Base-by-base conservation (phyloP, 2,113 vertebrate genomes). In the Lanius ludovicianus region DNA sequence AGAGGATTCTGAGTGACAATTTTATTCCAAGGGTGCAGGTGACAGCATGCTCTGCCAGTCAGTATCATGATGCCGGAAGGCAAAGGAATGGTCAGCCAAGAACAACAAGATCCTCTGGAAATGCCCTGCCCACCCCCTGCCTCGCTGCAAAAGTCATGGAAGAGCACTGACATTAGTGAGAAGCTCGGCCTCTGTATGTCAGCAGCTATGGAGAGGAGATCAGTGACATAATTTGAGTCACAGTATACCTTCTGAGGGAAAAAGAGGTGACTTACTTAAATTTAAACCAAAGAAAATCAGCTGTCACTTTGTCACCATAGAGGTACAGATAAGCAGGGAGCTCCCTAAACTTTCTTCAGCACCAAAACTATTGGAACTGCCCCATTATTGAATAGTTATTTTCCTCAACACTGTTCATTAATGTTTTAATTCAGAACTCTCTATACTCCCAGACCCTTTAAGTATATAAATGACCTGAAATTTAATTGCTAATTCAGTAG, bases 211-310 rank as follows among this genome's bases (percentile, higher is more conserved):
- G 57, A 35, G 39, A 59, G 10, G 31, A 65, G 25, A 46, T 23
- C 0, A 0, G 11, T 28, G 15, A 30, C 22, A 20, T 5, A 9
- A 5, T 63, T 84, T 6, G 3, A 35, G 19, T 71, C 21, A 24
- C 39, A 78, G 52, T 23, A 59, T 2, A 71, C 9, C 14, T 78
- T 46, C 21, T 35, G 16, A 33, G 33, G 25, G 9, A 57, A 67
- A 67, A 87, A 30, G 17, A 65, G 21, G 11, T 10, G 13, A 30
- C 23, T 60, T 41, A 23, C 5, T 65, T 59, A 44, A 46, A 70
- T 31, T 65, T 60, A 65, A 93, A 63, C 17, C 3, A 8, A 59
- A 56, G 71, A 46, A 42, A 46, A 2, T 35, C 31, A 74, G 21
- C 59, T 49, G 19, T 37, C 19, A 37, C 8, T 7, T 24, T 74